Evolutionary conservation across 64 coral and sea anemone genomes (phyloP).

Genomic region (Montipora efflorescens): DNA sequence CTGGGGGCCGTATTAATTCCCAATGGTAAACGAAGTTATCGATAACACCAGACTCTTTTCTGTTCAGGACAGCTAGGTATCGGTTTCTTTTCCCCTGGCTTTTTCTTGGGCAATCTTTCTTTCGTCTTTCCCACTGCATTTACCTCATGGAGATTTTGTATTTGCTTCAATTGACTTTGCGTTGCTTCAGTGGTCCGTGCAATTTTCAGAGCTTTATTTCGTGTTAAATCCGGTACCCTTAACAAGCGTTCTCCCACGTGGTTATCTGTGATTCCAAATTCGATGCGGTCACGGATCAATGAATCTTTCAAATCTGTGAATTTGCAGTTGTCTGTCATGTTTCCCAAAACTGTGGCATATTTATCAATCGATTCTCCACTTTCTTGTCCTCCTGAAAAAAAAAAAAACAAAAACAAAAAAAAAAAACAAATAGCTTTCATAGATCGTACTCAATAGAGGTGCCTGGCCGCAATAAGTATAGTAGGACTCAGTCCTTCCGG

Average conservation of each 20-base stretch:
- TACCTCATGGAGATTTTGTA: background rate
- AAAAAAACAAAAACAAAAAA: no score
- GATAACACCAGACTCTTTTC: background rate
- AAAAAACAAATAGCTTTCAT: no score
- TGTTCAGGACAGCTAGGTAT: no score
- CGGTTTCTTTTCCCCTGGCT: no score
- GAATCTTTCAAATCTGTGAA: background rate
- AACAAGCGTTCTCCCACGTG: background rate
- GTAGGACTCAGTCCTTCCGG: no score
- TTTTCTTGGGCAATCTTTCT: no score
- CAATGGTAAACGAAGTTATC: slow-evolving; percentile 28
- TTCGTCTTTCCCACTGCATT: background rate
- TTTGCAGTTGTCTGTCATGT: background rate
- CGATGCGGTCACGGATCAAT: background rate
- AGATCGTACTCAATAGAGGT: no score
- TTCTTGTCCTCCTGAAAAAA: no score
- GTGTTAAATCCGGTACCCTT: background rate
- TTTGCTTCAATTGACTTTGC: background rate
- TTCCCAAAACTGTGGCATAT: no score
- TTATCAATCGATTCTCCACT: no score
- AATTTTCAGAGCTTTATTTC: background rate
- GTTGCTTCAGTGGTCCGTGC: background rate
- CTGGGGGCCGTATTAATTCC: slow-evolving; percentile 31
- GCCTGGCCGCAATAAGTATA: no score
- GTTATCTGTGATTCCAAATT: background rate